Conservation (phyloP, 2,797 vertebrate species). For the Helicolenus hilgendorfi region DNA sequence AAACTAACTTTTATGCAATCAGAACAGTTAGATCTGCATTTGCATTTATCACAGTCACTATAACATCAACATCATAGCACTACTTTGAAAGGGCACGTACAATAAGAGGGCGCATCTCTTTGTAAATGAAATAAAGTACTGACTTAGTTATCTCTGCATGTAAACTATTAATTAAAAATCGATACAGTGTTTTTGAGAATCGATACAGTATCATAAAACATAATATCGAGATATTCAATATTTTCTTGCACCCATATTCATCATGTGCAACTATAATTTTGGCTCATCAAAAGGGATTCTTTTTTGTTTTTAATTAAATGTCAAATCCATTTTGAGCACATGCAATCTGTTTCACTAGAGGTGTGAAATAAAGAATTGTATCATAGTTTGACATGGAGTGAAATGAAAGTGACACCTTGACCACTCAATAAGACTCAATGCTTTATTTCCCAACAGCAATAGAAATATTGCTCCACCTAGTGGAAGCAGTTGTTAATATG, state of each 20-base stretch:
- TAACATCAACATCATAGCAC: no score
- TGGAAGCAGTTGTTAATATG: conserved; percentile 56
- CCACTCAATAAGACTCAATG: conserved; percentile 1
- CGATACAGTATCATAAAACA: no score
- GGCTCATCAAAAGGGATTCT: background rate
- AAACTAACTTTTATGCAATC: no score
- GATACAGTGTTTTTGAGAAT: no score
- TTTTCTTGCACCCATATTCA: background rate
- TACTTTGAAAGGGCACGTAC: no score
- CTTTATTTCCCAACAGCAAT: conserved; percentile 19
- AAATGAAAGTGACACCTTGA: conserved; percentile 25
- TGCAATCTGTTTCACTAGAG: background rate
- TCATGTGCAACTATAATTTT: background rate
- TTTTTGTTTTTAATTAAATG: background rate
- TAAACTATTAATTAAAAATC: no score
- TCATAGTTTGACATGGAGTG: background rate
- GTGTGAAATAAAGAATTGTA: background rate
- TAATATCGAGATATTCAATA: no score
- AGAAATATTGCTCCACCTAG: conserved; percentile 88
- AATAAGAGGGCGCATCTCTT: no score
- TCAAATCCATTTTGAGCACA: background rate
- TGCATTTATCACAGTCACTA: no score
- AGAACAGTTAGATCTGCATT: no score
- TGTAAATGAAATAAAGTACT: no score
- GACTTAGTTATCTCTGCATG: no score